A percentile compares a stretch with the other conserved stretches of the same genome.
These are phyloP conservation scores for Monochamus alternatus DNA, from an alignment of 2,888 invertebrate species.

Conservation along the genomic window DNA sequence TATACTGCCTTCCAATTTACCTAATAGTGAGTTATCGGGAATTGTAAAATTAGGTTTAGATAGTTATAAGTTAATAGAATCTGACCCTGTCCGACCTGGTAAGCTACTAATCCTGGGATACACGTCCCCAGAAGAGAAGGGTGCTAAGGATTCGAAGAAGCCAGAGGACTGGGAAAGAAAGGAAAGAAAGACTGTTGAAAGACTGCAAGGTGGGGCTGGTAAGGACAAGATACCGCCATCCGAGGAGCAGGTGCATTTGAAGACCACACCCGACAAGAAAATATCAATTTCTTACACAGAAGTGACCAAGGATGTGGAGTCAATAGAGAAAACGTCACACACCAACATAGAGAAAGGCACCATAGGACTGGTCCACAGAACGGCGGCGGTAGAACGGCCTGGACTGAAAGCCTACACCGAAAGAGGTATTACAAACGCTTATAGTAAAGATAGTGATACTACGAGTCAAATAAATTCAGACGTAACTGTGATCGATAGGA, in stretches of 20 bases:
- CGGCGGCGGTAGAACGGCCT: conserved; percentile 25
- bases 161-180: conserved; percentile 70
- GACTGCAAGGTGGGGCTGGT: conserved; percentile 69
- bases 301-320: conserved; percentile 40
- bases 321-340: conserved; percentile 24
- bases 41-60: conserved; percentile 64
- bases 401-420: conserved; percentile 19
- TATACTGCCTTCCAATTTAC: conserved; percentile 58
- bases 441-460: conserved; percentile 7
- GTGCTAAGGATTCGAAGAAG: conserved; percentile 69
- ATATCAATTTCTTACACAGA: conserved; percentile 55
- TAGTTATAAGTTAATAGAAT: conserved; percentile 64
- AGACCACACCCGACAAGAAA: conserved; percentile 59
- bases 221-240: conserved; percentile 61
- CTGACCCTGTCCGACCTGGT: conserved; percentile 64
- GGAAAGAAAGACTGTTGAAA: conserved; percentile 67
- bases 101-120: conserved; percentile 61
- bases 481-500: conserved; percentile 28
- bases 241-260: conserved; percentile 59
- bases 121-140: conserved; percentile 70
- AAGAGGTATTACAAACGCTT: conserved; percentile 21
- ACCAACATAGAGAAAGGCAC: conserved; percentile 46
- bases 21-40: conserved; percentile 68
- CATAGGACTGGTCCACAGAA: conserved; percentile 46
- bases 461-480: conserved; percentile 10